Conservation (phyloP, 2,888 invertebrate species). For the Lycocerus yunnanus region DNA sequence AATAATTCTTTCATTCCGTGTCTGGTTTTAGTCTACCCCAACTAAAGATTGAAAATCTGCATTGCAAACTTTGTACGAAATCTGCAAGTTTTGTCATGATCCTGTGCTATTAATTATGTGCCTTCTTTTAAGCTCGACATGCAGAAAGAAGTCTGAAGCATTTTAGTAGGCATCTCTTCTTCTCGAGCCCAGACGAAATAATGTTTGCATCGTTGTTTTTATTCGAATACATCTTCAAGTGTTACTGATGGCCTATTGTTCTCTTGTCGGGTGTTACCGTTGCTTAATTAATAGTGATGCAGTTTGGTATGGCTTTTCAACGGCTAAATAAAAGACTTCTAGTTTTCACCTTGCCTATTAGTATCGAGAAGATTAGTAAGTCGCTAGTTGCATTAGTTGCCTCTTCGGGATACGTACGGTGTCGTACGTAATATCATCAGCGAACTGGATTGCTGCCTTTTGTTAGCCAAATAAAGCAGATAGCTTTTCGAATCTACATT, state of each 20-base stretch:
- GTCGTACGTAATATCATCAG: conserved; percentile 50
- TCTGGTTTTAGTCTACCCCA: conserved; percentile 5
- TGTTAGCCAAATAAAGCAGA: conserved; percentile 53
- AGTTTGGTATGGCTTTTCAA: not conserved
- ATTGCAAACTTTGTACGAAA: conserved; percentile 20
- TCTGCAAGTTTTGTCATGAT: conserved; percentile 4
- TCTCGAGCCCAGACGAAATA: conserved; percentile 14
- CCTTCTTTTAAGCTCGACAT: conserved; percentile 7
- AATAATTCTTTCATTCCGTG: not conserved
- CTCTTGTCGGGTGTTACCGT: conserved; percentile 29
- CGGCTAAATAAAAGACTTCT: no score
- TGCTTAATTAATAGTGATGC: conserved; percentile 36
- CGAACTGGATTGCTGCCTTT: conserved; percentile 45
- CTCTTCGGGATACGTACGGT: conserved; percentile 36
- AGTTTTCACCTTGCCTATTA: no score
- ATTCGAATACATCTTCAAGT: conserved; percentile 21
- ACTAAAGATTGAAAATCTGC: conserved; percentile 24
- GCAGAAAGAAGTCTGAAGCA: conserved; percentile 4
- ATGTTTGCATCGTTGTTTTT: conserved; percentile 26
- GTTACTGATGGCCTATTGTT: conserved; percentile 31
- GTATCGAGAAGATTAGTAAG: conserved; percentile 32
- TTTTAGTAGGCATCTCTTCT: not conserved
- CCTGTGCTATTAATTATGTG: conserved; percentile 23
- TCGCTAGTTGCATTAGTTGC: conserved; percentile 39
- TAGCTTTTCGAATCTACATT: conserved; percentile 53